Conservation (phyloP, 2,797 vertebrate genomes). For the Leptoclinus maculatus region DNA sequence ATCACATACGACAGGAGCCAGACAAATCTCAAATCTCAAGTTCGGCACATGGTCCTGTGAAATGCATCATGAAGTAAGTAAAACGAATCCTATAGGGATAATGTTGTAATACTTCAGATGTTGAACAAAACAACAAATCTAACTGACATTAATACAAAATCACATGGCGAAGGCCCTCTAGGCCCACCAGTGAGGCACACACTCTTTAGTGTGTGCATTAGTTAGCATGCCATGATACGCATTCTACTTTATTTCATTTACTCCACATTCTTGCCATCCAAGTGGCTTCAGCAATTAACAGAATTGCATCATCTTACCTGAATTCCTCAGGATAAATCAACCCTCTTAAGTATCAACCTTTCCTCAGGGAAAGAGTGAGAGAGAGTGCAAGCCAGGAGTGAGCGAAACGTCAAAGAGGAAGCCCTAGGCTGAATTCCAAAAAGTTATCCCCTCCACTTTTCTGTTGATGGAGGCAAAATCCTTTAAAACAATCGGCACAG, state of each 20-base stretch:
- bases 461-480: conserved; percentile 89
- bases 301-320: conserved; percentile 77
- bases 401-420: conserved; percentile 82
- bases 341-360: conserved; percentile 75
- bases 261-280: not conserved
- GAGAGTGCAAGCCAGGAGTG: conserved; percentile 76
- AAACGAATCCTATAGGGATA: not conserved
- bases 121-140: not conserved
- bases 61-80: not conserved
- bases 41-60: not conserved
- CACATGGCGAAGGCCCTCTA: conserved; percentile 4
- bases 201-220: not conserved
- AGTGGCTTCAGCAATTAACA: conserved; percentile 1
- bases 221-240: not conserved
- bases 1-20: not conserved
- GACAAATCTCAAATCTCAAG: not conserved
- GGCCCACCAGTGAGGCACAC: not conserved
- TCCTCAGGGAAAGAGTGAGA: conserved; percentile 77
- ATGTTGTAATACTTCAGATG: not conserved
- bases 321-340: conserved; percentile 78
- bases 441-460: conserved; percentile 86
- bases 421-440: conserved; percentile 83
- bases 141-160: not conserved
- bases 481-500: conserved; percentile 79
- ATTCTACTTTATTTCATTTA: conserved; percentile 11